A percentile compares a stretch with the other conserved stretches of the same genome.
Conservation (phyloP, 2,113 vertebrate genomes). For the Toxostoma redivivum region DNA sequence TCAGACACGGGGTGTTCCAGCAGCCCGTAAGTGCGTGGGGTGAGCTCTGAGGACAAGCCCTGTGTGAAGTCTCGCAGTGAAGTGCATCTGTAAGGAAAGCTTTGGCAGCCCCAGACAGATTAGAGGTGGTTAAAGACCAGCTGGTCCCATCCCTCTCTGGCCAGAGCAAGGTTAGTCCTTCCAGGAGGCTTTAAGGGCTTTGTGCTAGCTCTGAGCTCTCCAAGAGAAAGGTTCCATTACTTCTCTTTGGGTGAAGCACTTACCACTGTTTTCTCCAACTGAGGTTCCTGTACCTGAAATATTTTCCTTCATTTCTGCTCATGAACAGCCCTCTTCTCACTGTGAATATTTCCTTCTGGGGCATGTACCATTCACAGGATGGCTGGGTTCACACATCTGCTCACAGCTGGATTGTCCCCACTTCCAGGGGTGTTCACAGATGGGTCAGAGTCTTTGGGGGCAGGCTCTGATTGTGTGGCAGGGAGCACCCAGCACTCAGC, state of each 20-base stretch:
- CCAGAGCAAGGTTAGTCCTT: constrained; percentile 9
- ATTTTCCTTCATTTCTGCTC: not conserved
- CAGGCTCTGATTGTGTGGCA: fast-evolving
- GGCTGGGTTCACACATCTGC: not conserved
- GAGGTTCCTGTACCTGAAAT: not conserved
- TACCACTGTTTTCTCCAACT: not conserved
- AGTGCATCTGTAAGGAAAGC: constrained; percentile 3
- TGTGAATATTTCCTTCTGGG: not conserved
- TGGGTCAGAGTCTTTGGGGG: not conserved
- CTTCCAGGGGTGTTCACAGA: not conserved
- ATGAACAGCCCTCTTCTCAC: not conserved
- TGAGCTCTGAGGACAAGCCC: not conserved
- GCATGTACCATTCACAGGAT: fast-evolving
- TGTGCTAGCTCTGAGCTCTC: not conserved
- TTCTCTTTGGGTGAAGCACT: not conserved
- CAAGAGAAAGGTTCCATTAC: not conserved
- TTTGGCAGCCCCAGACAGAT: not conserved
- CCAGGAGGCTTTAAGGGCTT: constrained; percentile 24
- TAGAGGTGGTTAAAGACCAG: constrained; percentile 8
- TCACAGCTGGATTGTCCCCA: not conserved
- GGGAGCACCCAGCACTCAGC: fast-evolving
- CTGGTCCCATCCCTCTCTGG: not conserved
- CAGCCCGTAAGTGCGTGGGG: not conserved
- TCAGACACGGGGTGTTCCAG: not conserved
- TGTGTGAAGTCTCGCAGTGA: not conserved